Conservation (phyloP, 2,888 invertebrate genomes). For the Rutpela maculata region DNA sequence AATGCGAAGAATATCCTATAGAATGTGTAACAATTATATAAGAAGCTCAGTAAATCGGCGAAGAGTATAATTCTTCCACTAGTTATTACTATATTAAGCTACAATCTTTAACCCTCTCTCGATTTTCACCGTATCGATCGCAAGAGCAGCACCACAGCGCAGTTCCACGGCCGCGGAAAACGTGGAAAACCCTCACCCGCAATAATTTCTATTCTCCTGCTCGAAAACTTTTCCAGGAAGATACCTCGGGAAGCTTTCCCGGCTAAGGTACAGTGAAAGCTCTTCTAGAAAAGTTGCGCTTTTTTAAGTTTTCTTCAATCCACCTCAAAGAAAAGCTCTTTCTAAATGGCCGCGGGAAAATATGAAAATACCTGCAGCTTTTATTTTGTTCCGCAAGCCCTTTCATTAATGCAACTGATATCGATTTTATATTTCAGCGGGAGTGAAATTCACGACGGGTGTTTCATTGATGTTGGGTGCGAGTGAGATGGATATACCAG, state of each 20-base stretch:
- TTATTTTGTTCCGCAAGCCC: background rate
- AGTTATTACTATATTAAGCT: too few species aligned
- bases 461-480: background rate
- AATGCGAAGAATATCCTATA: too few species aligned
- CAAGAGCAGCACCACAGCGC: background rate
- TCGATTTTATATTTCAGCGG: constrained; percentile 1
- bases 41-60: too few species aligned
- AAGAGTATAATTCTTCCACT: too few species aligned
- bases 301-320: constrained; percentile 47
- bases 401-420: constrained; percentile 11
- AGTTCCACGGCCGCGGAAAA: background rate
- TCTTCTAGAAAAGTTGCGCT: constrained; percentile 39
- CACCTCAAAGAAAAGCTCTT: constrained; percentile 31
- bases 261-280: constrained; percentile 46
- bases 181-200: constrained; percentile 42
- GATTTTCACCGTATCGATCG: background rate
- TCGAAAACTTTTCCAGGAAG: constrained; percentile 54
- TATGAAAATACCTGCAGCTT: background rate
- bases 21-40: too few species aligned
- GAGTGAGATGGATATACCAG: background rate
- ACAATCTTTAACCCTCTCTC: background rate
- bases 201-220: constrained; percentile 42
- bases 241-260: constrained; percentile 54
- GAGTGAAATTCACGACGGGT: background rate
- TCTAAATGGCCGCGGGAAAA: constrained; percentile 2